Conservation (phyloP, 2,797 vertebrate genomes). For the Manis crassicaudata region DNA sequence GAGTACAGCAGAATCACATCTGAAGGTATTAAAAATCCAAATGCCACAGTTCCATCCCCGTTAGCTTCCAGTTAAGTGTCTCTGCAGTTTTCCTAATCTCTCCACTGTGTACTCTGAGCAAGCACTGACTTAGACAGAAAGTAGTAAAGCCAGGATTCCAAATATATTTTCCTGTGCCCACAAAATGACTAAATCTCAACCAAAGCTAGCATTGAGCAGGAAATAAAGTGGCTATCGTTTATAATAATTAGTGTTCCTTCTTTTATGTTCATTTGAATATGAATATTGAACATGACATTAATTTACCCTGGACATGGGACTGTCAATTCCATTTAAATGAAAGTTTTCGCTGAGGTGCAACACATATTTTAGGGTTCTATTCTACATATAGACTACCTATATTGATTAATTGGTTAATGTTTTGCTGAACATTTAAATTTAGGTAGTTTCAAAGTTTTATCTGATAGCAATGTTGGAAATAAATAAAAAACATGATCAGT, state of each 20-base stretch:
- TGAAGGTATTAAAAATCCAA: neutral
- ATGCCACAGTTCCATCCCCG: neutral
- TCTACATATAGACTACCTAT: neutral
- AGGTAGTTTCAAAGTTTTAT: neutral
- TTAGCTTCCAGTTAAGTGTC: neutral
- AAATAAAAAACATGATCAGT: slow-evolving; percentile 14
- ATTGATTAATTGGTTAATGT: neutral
- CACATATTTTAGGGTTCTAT: neutral
- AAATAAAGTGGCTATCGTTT: neutral
- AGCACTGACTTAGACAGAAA: neutral
- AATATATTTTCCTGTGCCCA: neutral
- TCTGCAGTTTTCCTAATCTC: neutral
- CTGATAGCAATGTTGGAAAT: neutral
- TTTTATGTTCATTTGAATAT: neutral
- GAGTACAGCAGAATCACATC: neutral
- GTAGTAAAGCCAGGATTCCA: neutral
- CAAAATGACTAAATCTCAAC: neutral
- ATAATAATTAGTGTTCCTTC: neutral
- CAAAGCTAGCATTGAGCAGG: neutral
- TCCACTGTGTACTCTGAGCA: neutral
- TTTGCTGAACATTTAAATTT: slow-evolving; percentile 47
- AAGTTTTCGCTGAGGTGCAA: neutral
- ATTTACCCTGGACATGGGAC: neutral
- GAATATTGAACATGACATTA: neutral
- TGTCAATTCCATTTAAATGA: neutral